Conservation (phyloP, 1,140 invertebrate species). For the Dendroctonus ponderosae region DNA sequence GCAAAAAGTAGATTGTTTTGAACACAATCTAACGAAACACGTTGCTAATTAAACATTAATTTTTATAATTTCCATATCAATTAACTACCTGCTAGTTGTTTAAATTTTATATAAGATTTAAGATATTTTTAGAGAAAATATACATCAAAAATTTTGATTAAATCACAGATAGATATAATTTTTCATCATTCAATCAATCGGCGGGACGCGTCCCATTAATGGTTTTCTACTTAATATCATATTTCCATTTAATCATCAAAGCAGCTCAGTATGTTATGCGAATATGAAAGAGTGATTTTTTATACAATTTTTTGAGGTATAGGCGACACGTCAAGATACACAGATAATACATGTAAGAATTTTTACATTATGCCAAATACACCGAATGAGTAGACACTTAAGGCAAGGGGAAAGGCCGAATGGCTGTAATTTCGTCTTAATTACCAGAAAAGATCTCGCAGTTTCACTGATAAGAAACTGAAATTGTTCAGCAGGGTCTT, state of each 20-base stretch:
- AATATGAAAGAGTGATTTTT: constrained; percentile 42
- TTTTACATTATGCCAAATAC: constrained; percentile 51
- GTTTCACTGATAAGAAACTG: no score
- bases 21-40: constrained; percentile 7
- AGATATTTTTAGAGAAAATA: constrained; percentile 58
- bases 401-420: not conserved
- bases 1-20: no score
- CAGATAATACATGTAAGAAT: constrained; percentile 51
- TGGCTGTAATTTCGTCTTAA: no score
- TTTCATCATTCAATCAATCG: constrained; percentile 45
- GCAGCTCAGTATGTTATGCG: constrained; percentile 45
- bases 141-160: constrained; percentile 57
- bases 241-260: constrained; percentile 47
- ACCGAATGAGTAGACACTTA: constrained; percentile 45
- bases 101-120: constrained; percentile 52
- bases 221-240: constrained; percentile 46
- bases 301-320: constrained; percentile 51
- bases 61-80: constrained; percentile 45
- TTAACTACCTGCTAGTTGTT: constrained; percentile 50
- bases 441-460: no score
- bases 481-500: no score
- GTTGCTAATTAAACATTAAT: constrained; percentile 16
- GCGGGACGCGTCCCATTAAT: constrained; percentile 42
- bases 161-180: constrained; percentile 58
- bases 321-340: constrained; percentile 53